phyloP scores from a whole-genome alignment of 2,113 vertebrate genomes.

The Ondatra zibethicus region DNA sequence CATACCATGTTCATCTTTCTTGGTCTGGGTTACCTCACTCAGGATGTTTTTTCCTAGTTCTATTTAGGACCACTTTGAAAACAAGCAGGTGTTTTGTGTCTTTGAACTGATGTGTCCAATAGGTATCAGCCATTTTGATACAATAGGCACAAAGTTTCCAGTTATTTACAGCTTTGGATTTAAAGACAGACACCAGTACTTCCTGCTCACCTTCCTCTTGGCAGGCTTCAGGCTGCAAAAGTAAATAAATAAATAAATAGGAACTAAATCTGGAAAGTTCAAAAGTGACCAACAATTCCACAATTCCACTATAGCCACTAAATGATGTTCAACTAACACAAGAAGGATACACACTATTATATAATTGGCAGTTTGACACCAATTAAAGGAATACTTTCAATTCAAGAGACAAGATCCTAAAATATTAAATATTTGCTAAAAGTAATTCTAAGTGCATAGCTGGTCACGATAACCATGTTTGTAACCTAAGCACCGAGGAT shows the following conservation, averaged over 20 bases:
- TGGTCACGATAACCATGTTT: background rate
- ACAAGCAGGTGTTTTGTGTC: background rate
- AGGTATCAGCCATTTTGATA: slow-evolving; percentile 1
- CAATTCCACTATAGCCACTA: slow-evolving; percentile 6
- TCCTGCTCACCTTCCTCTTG: background rate
- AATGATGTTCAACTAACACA: slow-evolving; percentile 5
- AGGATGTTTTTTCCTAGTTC: too few species aligned
- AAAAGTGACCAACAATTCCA: slow-evolving; percentile 35
- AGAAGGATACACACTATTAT: background rate
- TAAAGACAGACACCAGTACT: slow-evolving; percentile 35
- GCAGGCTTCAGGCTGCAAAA: background rate
- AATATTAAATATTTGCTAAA: slow-evolving; percentile 14
- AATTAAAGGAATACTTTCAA: slow-evolving; percentile 47
- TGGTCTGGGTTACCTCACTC: too few species aligned
- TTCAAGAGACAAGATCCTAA: slow-evolving; percentile 24
- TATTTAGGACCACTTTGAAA: slow-evolving; percentile 10
- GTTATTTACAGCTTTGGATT: slow-evolving; percentile 4
- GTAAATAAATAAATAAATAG: background rate
- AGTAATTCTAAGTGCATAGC: background rate
- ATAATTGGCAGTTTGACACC: slow-evolving; percentile 21
- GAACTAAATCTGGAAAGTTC: background rate
- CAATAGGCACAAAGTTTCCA: slow-evolving; percentile 12
- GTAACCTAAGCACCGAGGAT: background rate
- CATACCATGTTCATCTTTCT: too few species aligned
- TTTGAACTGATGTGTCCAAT: background rate